Base-by-base conservation (phyloP, 2,888 invertebrate genomes). In the Hyposoter dolosus region DNA sequence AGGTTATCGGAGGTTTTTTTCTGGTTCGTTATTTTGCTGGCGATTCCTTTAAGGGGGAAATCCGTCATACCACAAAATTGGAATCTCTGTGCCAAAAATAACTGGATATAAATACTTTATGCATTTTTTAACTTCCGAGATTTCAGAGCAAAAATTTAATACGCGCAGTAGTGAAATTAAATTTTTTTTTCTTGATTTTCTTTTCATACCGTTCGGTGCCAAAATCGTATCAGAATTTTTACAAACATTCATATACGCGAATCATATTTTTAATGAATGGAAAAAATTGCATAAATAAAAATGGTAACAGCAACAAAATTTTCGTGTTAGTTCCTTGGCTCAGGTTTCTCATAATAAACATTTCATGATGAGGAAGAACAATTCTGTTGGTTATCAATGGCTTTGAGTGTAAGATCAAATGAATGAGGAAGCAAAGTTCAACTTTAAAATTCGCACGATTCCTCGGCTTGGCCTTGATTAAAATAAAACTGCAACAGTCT, bases 391-490 rank as follows among this genome's bases (percentile, higher is more conserved):
- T 40, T 35, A 66, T 40, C 0, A 53, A 72, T 4, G 10, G 12
- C 1, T 32, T 53, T n/a, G 19, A 10, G 10, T 9, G 47, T 17
- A 28, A 17, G 69, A 71, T n/a, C 50, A 35, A 72, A 53, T 23
- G 35, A 35, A 50, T 32, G 35, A 53, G 47, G 35, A 28, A 50
- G 28, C 53, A 35, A 53, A 35, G 50, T 32, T 50, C 71, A 35
- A 72, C 12, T 72, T 50, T 76, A 23, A 10, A 32, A 66, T 50
- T 65, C 50, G 32, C 71, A 45, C 66, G 23, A 15, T 56, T 78
- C 50, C 47, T 66, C 32, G 19, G 66, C 81, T 60, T 17, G 66
- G 53, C 63, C 40, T 72, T 80, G 71, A 81, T 81, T 35, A 66
- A 77, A 71, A 50, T 28, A 17, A 17, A 66, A 40, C 77, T 53